A percentile compares a stretch with the other conserved stretches of the same genome.
Conservation (phyloP, 2,113 vertebrate genomes). For the Urocynchramus pylzowi region DNA sequence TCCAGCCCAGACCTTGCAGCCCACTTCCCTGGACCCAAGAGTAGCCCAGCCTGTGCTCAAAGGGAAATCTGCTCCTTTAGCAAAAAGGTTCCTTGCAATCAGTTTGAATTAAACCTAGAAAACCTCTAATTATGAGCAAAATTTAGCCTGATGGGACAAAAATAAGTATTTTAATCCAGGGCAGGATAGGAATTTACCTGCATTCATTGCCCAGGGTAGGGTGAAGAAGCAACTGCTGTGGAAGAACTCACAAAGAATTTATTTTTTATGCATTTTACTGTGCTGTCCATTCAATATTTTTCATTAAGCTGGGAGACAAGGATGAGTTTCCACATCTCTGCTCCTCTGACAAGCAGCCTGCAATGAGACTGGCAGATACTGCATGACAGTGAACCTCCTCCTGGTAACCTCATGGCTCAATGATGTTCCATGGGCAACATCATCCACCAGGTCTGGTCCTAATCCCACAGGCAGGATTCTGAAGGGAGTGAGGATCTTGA, state of each 20-base stretch:
- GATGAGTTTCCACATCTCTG: neutral
- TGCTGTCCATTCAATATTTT: neutral
- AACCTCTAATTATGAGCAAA: neutral
- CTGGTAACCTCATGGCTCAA: neutral
- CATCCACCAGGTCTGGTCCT: neutral
- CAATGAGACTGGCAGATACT: neutral
- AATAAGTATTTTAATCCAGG: neutral
- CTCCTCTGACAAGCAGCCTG: neutral
- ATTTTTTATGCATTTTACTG: neutral
- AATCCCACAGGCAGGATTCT: fast-evolving
- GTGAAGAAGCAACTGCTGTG: neutral
- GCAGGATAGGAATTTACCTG: neutral
- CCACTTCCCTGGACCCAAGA: neutral
- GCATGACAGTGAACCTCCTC: neutral
- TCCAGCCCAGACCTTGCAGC: neutral
- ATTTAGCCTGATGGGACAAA: neutral
- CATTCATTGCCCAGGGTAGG: neutral
- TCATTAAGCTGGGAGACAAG: neutral
- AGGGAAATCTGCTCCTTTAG: neutral
- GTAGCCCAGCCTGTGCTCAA: neutral
- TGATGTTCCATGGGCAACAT: neutral
- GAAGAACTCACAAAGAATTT: neutral
- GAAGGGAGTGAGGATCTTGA: neutral
- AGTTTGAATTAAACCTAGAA: neutral
- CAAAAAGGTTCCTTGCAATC: neutral